Evolutionary conservation across 1,140 invertebrate species (phyloP), one percentile per base, ranked within the genome.

Genomic region (Calephelis virginiensis): DNA sequence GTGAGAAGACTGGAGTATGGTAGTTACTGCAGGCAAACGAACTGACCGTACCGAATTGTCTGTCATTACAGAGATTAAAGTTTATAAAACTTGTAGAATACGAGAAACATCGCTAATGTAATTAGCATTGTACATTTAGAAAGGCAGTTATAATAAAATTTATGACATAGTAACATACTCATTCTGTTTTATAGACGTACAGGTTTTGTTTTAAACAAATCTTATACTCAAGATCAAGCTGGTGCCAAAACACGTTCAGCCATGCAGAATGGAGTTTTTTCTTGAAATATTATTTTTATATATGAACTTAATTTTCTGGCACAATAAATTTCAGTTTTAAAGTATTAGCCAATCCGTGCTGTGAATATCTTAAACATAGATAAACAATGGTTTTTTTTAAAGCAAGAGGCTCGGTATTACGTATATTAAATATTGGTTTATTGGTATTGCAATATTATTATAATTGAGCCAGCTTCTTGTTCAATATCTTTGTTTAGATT

Each of bases 41-140:
- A 37, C 17, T 56, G 50, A 56, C 50, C 50, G 50, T 56, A 56
- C 50, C 50, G 50, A 12, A 56, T 56, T 56, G 50, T 56, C 50
- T 56, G 50, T 37, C 50, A 56, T 37, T 56, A 28, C 50, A 56
- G 50, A 56, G 53, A 56, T 56, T 56, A 56, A 56, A 56, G 53
- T 56, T 56, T 56, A 56, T 56, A 12, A 56, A 56, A 56, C 53
- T 56, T 56, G 8, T 56, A 56, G 53, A 53, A 53, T 53, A 53
- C 50, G 50, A 14, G 50, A 53, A 53, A 53, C 17, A 53, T 17
- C 17, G 50, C 50, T 53, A 53, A 53, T 53, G 11, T 53, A 10
- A 53, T 53, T 53, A 53, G 50, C 50, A 53, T 10, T 28, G 13
- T 53, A 53, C 14, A 53, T 17, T 43, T 53, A 14, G 14, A n/a